Percentiles rank a stretch among this genome's conserved stretches.
These are phyloP conservation scores for Myioborus melanocephalus DNA, from an alignment of 2,797 vertebrate genomes.

Conservation along the genomic window DNA sequence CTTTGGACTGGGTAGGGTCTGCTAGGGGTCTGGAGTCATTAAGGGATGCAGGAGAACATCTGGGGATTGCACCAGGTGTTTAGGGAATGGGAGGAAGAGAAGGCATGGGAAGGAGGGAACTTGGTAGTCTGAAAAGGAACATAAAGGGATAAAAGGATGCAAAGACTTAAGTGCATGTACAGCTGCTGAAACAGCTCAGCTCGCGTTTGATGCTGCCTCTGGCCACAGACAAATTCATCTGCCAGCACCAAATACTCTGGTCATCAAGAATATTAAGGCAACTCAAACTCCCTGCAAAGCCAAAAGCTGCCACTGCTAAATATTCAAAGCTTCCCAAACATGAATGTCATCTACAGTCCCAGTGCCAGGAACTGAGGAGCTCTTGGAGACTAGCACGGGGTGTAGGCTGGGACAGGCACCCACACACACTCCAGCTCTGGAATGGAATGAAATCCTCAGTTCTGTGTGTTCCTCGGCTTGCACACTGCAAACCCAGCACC, in stretches of 20 bases:
- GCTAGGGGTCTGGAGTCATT: not conserved
- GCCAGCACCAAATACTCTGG: not conserved
- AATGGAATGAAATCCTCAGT: rapidly evolving
- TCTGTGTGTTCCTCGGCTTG: not conserved
- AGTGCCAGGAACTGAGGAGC: not conserved
- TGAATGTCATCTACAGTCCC: not conserved
- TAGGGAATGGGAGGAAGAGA: not conserved
- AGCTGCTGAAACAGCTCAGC: not conserved
- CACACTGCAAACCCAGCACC: not conserved
- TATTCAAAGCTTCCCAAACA: not conserved
- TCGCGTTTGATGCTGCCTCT: rapidly evolving
- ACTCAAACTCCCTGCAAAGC: not conserved
- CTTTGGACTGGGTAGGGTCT: not conserved
- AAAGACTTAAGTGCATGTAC: not conserved
- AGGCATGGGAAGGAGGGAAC: not conserved
- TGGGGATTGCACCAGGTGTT: not conserved
- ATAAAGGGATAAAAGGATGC: not conserved
- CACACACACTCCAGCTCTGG: not conserved
- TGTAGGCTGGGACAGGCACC: not conserved
- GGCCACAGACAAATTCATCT: not conserved
- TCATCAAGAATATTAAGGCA: not conserved
- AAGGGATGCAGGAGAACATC: not conserved
- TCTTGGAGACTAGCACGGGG: rapidly evolving
- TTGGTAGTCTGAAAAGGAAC: not conserved
- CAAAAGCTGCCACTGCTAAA: not conserved